Evolutionary conservation across 1,140 invertebrate species (phyloP), one percentile per base, ranked within the genome.

Genomic region (Nymphalis io): DNA sequence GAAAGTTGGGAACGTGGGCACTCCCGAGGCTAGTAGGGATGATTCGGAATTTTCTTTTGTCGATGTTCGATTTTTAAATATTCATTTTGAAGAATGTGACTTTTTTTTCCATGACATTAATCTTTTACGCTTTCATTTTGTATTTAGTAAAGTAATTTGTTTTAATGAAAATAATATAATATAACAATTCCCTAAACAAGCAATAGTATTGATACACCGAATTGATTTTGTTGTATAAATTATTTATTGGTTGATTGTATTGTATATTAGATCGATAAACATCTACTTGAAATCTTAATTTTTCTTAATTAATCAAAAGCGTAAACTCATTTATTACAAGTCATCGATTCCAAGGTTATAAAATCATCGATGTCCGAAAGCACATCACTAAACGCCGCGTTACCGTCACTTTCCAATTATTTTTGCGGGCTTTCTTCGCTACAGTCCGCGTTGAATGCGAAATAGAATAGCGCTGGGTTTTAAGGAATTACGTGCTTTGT

Each of bases 1-100:
- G 87, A 90, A 90, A 90, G 85, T 88, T 85, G 80, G 78, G 86
- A 90, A 91, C 89, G 84, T 89, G 85, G 89, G 87, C 81, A 82
- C 76, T 83, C 84, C 82, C 85, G 82, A 72, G 80, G 75, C 79
- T 73, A 68, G 53, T 87, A 89, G 82, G 55, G 87, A 79, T 76
- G 87, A 46, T n/a, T n/a, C 20, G 62, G 18, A 33, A n/a, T 60
- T 57, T 66, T 62, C 57, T 42, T 60, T 66, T 83, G 65, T 81
- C 80, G 82, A 78, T 78, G 46, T 73, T 72, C 42, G 21, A 68
- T 12, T 18, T 40, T 58, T 18, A 18, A 53, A 16, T 60, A n/a
- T n/a, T n/a, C n/a, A n/a, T n/a, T n/a, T n/a, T n/a, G n/a, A n/a
- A n/a, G n/a, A n/a, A n/a, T n/a, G n/a, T n/a, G n/a, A n/a, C 61